Base-by-base conservation (phyloP, 2,888 invertebrate genomes). In the Fabriciana adippe region DNA sequence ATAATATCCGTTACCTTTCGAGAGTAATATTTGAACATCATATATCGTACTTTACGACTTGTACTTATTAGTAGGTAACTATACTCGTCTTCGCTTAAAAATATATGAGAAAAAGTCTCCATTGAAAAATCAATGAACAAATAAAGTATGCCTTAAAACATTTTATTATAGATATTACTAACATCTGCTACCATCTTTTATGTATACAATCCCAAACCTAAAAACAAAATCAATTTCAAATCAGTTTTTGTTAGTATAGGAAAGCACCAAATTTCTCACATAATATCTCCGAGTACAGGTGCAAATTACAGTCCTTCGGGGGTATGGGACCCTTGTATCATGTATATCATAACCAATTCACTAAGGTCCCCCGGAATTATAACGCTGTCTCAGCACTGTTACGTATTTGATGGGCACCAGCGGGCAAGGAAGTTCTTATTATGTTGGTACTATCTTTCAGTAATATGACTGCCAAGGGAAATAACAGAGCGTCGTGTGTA, bases 251-350 rank as follows among this genome's bases (percentile, higher is more conserved):
- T 75, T 74, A 76, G 76, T 80, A 80, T 81, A 81, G 79, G 85
- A 82, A 84, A 81, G 81, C 82, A 83, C 82, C 81, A 84, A 89
- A 86, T 86, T 86, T 88, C 85, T 85, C 87, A 87, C 86, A 87
- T 86, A 88, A 88, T 89, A 89, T 85, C 84, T 77, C 81, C 74
- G 86, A 83, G 80, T 88, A 88, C 89, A 90, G 89, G 89, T 90
- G 90, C 88, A 88, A 88, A 87, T 89, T 89, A 89, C 86, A 80
- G 80, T 83, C 83, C 83, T 82, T 81, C 76, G 83, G 88, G 84
- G 82, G 78, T 80, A 78, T 78, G 81, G 81, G 83, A 81, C 85
- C 85, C 84, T 84, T 82, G 81, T 86, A 86, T 85, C 83, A 81
- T 83, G 79, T 81, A 80, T 75, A 79, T 79, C 78, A 75, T 72